phyloP scores from a whole-genome alignment of 2,888 invertebrate species.

The Plagodis dolabraria region DNA sequence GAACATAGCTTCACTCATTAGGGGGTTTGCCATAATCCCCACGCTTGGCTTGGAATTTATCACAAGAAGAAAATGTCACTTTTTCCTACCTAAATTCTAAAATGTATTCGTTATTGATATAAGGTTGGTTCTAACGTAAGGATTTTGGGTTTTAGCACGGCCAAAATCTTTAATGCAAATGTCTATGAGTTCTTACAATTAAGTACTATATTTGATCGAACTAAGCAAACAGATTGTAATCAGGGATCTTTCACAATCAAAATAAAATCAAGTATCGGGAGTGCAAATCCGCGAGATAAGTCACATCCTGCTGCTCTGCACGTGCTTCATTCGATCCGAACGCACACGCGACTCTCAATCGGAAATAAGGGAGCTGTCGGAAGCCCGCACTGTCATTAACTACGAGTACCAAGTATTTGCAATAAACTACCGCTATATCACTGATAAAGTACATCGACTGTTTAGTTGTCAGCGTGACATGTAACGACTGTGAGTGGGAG shows the following conservation, averaged over 20 bases:
- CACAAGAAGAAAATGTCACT: no score
- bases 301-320: constrained; percentile 58
- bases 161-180: no score
- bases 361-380: constrained; percentile 66
- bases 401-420: constrained; percentile 30
- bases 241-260: not conserved
- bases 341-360: constrained; percentile 63
- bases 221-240: no score
- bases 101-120: no score
- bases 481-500: constrained; percentile 4
- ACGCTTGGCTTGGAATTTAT: no score
- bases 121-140: no score
- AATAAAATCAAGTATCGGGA: not conserved
- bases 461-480: constrained; percentile 5
- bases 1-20: no score
- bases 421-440: constrained; percentile 34
- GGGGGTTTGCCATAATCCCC: no score
- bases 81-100: no score
- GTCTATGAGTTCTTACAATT: no score
- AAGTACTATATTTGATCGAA: no score
- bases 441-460: constrained; percentile 42
- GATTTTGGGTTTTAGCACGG: no score
- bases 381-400: constrained; percentile 63
- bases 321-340: constrained; percentile 53
- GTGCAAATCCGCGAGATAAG: constrained; percentile 44